Conservation (phyloP, 2,797 vertebrate species). For the Parauchenoglanis ngamensis region DNA sequence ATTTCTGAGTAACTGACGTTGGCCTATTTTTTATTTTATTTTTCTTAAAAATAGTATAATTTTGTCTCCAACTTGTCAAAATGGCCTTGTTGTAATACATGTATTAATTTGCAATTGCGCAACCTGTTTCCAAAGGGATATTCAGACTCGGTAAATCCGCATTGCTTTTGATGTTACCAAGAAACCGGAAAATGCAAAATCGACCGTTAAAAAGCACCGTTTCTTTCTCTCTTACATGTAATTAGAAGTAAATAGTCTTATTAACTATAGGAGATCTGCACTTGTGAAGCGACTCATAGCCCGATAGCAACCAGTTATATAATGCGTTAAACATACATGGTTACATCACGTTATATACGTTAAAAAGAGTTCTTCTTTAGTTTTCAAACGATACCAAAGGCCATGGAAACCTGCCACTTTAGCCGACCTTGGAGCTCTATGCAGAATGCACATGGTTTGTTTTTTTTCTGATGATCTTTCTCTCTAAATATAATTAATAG, state of each 20-base stretch:
- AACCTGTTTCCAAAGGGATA: too few species aligned
- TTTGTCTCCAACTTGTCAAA: background rate
- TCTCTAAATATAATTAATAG: background rate
- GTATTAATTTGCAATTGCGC: background rate
- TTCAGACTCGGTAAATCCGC: too few species aligned
- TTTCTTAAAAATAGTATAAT: background rate
- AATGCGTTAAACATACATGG: too few species aligned
- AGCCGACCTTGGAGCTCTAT: too few species aligned
- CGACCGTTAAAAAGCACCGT: background rate
- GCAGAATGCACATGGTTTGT: too few species aligned
- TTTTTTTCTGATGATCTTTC: too few species aligned
- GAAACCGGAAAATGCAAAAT: background rate
- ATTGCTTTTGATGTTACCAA: background rate
- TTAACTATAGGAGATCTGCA: background rate
- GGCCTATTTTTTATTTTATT: background rate
- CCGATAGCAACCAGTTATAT: too few species aligned
- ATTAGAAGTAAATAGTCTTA: background rate
- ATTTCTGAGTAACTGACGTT: background rate
- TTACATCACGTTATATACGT: too few species aligned
- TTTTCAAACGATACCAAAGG: too few species aligned
- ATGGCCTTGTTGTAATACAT: background rate
- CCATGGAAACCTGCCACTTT: too few species aligned
- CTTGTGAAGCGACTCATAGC: too few species aligned
- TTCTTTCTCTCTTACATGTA: background rate
- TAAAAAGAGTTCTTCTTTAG: too few species aligned